A percentile compares a stretch with the other conserved stretches of the same genome.
Evolutionary conservation across 2,113 vertebrate species (phyloP).

Genomic region (Phocoena phocoena): DNA sequence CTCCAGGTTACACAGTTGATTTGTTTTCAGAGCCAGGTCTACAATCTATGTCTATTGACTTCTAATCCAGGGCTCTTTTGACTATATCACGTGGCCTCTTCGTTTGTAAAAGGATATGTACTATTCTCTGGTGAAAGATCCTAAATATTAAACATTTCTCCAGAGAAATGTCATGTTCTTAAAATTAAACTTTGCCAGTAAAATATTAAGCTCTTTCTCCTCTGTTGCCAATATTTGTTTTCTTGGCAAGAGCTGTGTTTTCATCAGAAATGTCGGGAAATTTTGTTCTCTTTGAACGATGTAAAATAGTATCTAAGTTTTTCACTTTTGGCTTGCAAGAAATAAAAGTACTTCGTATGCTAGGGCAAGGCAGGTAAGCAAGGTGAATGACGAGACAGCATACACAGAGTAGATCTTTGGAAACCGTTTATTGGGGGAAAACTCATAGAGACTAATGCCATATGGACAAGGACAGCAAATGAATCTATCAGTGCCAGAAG

Average conservation of each 20-base stretch:
- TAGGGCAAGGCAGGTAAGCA: neutral
- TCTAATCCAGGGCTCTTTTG: neutral
- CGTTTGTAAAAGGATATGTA: neutral
- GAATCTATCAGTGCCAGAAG: neutral
- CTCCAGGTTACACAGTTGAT: neutral
- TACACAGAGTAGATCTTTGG: neutral
- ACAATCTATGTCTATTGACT: neutral
- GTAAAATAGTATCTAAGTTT: constrained; percentile 41
- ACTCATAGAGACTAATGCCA: neutral
- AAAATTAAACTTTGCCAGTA: constrained; percentile 56
- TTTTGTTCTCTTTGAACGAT: constrained; percentile 45
- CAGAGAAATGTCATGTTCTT: constrained; percentile 57
- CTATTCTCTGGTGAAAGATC: neutral
- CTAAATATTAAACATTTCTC: constrained; percentile 40
- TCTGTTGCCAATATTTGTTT: constrained; percentile 61
- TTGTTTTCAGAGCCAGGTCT: neutral
- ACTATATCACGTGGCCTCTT: constrained; percentile 21
- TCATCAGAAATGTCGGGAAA: constrained; percentile 52
- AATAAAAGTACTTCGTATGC: neutral
- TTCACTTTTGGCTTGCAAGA: constrained; percentile 15
- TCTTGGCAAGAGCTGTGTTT: constrained; percentile 58
- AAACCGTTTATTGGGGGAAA: neutral
- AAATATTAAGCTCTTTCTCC: constrained; percentile 59
- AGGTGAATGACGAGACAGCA: neutral
- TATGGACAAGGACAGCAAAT: neutral